These are phyloP conservation scores for Gobio gobio DNA, from an alignment of 2,113 vertebrate species.

Conservation along the genomic window DNA sequence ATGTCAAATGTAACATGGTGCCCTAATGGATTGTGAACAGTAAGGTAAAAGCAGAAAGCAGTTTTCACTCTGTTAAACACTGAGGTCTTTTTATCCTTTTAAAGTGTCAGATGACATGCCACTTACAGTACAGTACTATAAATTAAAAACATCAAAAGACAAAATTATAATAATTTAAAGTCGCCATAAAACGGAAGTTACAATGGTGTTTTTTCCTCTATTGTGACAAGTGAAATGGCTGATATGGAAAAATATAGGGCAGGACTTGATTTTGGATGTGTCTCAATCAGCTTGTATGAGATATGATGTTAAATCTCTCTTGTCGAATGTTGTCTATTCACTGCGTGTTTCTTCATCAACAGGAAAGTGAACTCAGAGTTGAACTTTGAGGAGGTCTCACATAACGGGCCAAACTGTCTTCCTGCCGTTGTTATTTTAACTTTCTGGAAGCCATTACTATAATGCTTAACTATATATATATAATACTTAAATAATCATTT, in stretches of 20 bases:
- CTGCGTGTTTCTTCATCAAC: background rate
- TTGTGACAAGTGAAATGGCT: too few relatives aligned
- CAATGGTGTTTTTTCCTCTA: too few relatives aligned
- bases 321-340: background rate
- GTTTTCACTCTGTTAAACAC: slow-evolving; percentile 11
- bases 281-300: background rate
- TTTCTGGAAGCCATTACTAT: background rate
- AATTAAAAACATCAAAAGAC: background rate
- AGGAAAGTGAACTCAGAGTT: background rate
- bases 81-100: background rate
- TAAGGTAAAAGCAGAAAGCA: background rate
- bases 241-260: too few relatives aligned
- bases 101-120: background rate
- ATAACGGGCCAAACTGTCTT: background rate
- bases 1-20: background rate
- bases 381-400: too few relatives aligned
- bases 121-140: background rate
- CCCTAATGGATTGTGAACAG: slow-evolving; percentile 7
- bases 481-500: too few relatives aligned
- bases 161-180: too few relatives aligned
- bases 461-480: too few relatives aligned
- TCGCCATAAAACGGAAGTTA: too few relatives aligned
- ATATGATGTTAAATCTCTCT: background rate
- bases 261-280: too few relatives aligned
- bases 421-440: background rate